A percentile compares a stretch with the other conserved stretches of the same genome.
These are phyloP conservation scores for Xenopus laevis DNA, from an alignment of 2,113 vertebrate species.

Conservation along the genomic window DNA sequence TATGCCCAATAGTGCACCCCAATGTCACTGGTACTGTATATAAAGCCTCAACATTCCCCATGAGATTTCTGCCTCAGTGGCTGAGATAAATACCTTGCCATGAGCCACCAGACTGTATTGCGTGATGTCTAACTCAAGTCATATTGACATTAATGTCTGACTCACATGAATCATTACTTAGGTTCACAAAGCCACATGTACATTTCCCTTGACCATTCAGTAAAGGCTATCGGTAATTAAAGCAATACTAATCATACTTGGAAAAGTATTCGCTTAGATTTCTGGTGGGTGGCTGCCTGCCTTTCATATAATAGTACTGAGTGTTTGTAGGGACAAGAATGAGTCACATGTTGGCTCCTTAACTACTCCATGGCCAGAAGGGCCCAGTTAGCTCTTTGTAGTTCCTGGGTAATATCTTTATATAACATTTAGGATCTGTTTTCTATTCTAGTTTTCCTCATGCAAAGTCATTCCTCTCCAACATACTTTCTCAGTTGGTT, in stretches of 20 bases:
- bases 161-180: slow-evolving; percentile 20
- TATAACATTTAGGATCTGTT: no score
- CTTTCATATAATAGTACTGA: slow-evolving; percentile 6
- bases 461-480: no score
- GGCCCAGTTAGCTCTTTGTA: neutral
- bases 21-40: neutral
- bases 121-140: slow-evolving; percentile 40
- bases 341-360: slow-evolving; percentile 2
- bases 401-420: no score
- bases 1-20: neutral
- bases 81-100: neutral
- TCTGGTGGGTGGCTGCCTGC: slow-evolving; percentile 27
- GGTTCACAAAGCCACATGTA: slow-evolving; percentile 30
- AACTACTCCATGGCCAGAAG: neutral
- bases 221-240: slow-evolving; percentile 26
- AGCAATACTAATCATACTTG: slow-evolving; percentile 32
- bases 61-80: slow-evolving; percentile 5
- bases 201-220: slow-evolving; percentile 26
- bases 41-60: neutral
- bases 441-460: no score
- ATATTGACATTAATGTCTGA: slow-evolving; percentile 30
- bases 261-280: slow-evolving; percentile 16
- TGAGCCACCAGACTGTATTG: slow-evolving; percentile 23
- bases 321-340: slow-evolving; percentile 8
- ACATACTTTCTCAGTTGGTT: no score